phyloP scores from a whole-genome alignment of 2,113 vertebrate species.

The Syngnathus typhle region DNA sequence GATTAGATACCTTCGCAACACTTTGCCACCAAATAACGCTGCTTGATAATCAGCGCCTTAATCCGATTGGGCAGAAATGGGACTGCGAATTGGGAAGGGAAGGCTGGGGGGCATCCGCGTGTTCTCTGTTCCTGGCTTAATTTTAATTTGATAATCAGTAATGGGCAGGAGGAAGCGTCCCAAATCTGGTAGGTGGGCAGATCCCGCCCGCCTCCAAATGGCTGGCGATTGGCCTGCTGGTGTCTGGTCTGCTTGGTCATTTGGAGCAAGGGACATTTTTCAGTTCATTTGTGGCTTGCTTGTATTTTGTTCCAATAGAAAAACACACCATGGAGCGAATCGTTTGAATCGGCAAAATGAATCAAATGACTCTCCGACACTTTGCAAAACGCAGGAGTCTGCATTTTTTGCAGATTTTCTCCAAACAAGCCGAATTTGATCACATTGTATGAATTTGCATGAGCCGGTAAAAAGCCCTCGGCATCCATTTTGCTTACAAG shows the following conservation, averaged over 20 bases:
- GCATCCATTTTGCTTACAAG: conserved; percentile 41
- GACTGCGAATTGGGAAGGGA: background rate
- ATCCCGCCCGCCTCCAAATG: conserved; percentile 9
- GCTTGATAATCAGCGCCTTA: background rate
- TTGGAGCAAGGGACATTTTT: background rate
- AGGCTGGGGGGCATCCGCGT: conserved; percentile 8
- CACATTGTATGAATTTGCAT: background rate
- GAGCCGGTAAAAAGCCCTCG: conserved; percentile 49
- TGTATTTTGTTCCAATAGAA: too few relatives aligned
- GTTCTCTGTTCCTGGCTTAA: conserved; percentile 17
- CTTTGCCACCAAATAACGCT: background rate
- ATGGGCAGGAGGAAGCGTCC: conserved; percentile 15
- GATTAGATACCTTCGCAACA: conserved; percentile 9
- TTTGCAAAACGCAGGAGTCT: background rate
- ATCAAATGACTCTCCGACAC: background rate
- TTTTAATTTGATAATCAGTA: conserved; percentile 30
- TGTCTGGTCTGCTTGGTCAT: conserved; percentile 20
- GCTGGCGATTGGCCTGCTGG: conserved; percentile 23
- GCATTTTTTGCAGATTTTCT: background rate
- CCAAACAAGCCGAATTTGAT: background rate
- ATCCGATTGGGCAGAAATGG: conserved; percentile 21
- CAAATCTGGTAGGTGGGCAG: conserved; percentile 15
- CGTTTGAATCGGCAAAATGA: too few relatives aligned
- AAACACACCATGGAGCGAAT: too few relatives aligned
- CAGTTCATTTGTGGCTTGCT: too few relatives aligned